Evolutionary conservation across 2,113 vertebrate genomes (phyloP), one percentile per base, ranked within the genome.

Genomic region (Pogonocichla stellata): DNA sequence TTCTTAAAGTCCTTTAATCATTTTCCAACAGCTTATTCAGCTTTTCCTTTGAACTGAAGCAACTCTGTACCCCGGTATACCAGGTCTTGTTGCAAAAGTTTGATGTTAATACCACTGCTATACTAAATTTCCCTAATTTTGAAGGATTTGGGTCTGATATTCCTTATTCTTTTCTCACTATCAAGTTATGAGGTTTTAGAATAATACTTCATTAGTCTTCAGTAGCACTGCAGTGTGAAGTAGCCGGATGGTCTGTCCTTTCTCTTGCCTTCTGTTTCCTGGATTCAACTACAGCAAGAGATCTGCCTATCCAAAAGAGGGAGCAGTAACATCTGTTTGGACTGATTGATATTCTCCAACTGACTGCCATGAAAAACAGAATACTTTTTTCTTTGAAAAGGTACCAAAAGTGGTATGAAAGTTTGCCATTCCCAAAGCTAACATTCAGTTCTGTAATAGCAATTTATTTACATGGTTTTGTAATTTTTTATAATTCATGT

Each of bases 311-410:
- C 66, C 85, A 56, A 48, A 56, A 45, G 14, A 53, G 5, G 88
- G 26, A 95, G 34, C 50, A 73, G 26, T 70, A 84, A 70, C 28
- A 95, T 94, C 84, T 97, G 28, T 87, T 95, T 83, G 40, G 74
- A 78, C 33, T 92, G 54, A 66, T 66, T 83, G 75, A 50, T 90
- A 66, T 65, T 74, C 48, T 94, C 51, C 48, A 14, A 47, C n/a
- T 95, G 91, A 94, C 73, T 95, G 77, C 64, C 40, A 80, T 38
- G 61, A 74, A 92, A 97, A 97, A 94, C 43, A 93, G 75, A 94
- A 92, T 43, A 94, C 14, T 2, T 40, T 94, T 91, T 93, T 90
- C 31, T 80, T 92, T 38, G 73, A 77, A 66, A 88, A 78, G 25
- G 3, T 33, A 31, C 10, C 8, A 66, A 43, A 85, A 96, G 19